Evolutionary conservation across 2,113 vertebrate genomes (phyloP).

Genomic region (Vanacampus margaritifer): DNA sequence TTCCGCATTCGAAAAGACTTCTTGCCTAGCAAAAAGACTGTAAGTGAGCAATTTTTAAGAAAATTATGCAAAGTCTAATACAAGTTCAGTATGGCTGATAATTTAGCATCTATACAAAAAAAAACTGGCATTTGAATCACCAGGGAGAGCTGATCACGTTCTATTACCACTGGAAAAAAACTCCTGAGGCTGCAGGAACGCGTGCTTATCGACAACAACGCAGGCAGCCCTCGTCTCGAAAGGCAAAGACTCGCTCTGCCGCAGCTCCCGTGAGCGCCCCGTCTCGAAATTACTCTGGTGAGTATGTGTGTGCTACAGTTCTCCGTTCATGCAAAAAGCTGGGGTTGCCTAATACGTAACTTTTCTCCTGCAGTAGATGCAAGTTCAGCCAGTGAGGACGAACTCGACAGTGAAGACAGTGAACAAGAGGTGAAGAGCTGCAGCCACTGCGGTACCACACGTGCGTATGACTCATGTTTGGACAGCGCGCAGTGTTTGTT

Average conservation of each 20-base stretch:
- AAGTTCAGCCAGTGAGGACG: slow-evolving; percentile 96
- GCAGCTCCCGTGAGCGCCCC: slow-evolving; percentile 84
- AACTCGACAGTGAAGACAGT: slow-evolving; percentile 97
- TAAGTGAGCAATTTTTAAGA: slow-evolving; percentile 54
- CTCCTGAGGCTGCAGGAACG: slow-evolving; percentile 91
- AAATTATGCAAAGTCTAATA: not conserved
- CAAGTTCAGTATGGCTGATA: not conserved
- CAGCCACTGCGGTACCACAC: slow-evolving; percentile 93
- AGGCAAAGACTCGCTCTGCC: slow-evolving; percentile 93
- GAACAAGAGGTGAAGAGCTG: slow-evolving; percentile 96
- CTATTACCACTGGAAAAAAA: slow-evolving; percentile 99
- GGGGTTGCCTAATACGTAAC: not conserved
- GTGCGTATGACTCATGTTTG: slow-evolving; percentile 65
- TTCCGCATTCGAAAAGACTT: slow-evolving; percentile 96
- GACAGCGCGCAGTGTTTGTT: not conserved
- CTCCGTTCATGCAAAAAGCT: not conserved
- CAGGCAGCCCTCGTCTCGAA: slow-evolving; percentile 91
- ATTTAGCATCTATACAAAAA: not conserved
- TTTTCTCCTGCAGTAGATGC: slow-evolving; percentile 80
- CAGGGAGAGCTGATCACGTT: slow-evolving; percentile 98
- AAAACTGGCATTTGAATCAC: not conserved
- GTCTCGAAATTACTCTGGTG: slow-evolving; percentile 89
- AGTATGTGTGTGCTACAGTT: slow-evolving; percentile 26
- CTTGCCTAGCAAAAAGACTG: slow-evolving; percentile 87
- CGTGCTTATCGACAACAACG: slow-evolving; percentile 92